Evolutionary conservation across 1,140 invertebrate genomes (phyloP).

Genomic region (Charaxes varanes): DNA sequence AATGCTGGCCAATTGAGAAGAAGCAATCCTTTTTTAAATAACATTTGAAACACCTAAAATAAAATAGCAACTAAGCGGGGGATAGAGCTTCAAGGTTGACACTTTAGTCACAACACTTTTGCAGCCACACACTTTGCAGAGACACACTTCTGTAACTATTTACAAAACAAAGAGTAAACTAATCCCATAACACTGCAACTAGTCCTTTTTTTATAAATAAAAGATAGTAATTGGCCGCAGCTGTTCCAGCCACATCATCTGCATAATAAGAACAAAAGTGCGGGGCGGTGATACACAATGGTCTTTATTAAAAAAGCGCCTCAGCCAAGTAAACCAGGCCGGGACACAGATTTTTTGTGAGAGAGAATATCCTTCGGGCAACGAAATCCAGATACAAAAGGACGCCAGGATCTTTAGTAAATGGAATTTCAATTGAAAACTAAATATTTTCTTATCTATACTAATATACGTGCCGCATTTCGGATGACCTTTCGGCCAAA

Average conservation of each 20-base stretch:
- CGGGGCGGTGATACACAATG: conserved; percentile 22
- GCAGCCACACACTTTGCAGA: too few relatives aligned
- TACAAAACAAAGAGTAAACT: background rate
- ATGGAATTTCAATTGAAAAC: background rate
- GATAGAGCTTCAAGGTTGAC: too few relatives aligned
- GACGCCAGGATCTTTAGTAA: conserved; percentile 2
- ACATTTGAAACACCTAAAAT: too few relatives aligned
- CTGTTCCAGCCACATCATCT: conserved; percentile 21
- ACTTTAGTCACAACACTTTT: too few relatives aligned
- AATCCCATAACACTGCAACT: background rate
- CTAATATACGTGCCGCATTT: too few relatives aligned
- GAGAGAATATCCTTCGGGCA: conserved; percentile 22
- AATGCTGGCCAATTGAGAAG: too few relatives aligned
- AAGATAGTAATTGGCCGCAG: conserved; percentile 17
- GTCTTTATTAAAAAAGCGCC: conserved; percentile 23
- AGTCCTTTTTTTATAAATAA: background rate
- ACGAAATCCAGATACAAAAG: conserved; percentile 7
- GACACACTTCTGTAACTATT: too few relatives aligned
- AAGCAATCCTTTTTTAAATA: too few relatives aligned
- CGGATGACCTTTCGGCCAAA: too few relatives aligned
- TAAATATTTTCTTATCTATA: too few relatives aligned
- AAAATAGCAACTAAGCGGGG: too few relatives aligned
- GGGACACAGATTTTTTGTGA: conserved; percentile 20
- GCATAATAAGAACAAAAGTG: conserved; percentile 22
- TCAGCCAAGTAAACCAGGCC: conserved; percentile 22